A percentile compares a stretch with the other conserved stretches of the same genome.
Conservation (phyloP, 1,140 invertebrate genomes). For the Pollicipes pollicipes region DNA sequence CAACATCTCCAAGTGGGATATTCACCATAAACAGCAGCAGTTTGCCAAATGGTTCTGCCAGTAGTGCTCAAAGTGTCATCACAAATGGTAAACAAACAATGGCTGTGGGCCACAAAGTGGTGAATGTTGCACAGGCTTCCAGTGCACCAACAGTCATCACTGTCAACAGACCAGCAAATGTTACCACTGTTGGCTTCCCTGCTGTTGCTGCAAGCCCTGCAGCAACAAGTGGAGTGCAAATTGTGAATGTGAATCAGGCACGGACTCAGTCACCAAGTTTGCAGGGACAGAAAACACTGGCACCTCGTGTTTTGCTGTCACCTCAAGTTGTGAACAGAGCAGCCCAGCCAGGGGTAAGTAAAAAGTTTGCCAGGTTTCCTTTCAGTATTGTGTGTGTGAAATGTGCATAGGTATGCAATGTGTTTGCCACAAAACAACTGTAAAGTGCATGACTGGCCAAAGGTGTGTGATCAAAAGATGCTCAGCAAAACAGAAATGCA, state of each 20-base stretch:
- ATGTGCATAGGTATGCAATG: too few relatives aligned
- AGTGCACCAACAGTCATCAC: background rate
- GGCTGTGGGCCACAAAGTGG: background rate
- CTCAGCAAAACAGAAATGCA: too few relatives aligned
- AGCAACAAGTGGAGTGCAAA: background rate
- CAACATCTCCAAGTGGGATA: background rate
- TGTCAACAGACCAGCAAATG: background rate
- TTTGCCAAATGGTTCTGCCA: background rate
- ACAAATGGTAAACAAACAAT: background rate
- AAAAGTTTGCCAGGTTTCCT: background rate
- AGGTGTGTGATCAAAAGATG: too few relatives aligned
- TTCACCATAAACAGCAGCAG: background rate
- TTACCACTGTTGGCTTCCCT: background rate
- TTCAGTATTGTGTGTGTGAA: too few relatives aligned
- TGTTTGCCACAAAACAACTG: too few relatives aligned
- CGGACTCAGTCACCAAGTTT: background rate
- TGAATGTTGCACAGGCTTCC: background rate
- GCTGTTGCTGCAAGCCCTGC: background rate
- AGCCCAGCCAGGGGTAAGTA: constrained; percentile 1
- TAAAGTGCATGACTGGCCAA: too few relatives aligned
- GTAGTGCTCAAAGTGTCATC: background rate
- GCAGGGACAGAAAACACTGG: background rate
- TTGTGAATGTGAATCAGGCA: background rate
- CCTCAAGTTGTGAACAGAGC: background rate
- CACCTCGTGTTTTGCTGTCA: background rate